Conservation (phyloP, 2,797 vertebrate species). For the Graptemys geographica region DNA sequence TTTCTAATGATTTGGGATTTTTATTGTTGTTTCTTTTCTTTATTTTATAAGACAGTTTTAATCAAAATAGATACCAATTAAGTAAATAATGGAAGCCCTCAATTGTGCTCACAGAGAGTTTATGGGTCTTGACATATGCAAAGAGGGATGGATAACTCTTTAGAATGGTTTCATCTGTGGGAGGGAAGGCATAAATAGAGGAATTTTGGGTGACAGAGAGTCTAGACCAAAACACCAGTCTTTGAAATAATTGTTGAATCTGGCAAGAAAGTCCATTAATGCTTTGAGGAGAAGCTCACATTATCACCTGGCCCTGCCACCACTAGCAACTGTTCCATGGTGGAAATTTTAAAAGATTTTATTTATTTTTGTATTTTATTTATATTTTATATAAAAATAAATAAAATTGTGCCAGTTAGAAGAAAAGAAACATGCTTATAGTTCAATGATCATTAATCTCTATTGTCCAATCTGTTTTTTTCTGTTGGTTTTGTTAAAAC, state of each 20-base stretch:
- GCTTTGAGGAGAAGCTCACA: neutral
- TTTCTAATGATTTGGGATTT: neutral
- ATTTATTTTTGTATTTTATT: too few relatives aligned
- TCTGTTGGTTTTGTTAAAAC: slow-evolving; percentile 18
- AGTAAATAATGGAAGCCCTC: slow-evolving; percentile 11
- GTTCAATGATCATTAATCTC: neutral
- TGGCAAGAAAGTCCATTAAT: neutral
- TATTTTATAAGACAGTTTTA: slow-evolving; percentile 45
- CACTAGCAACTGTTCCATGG: neutral
- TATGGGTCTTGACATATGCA: slow-evolving; percentile 4
- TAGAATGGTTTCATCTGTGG: slow-evolving; percentile 23
- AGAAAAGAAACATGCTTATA: neutral
- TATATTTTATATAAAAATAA: neutral
- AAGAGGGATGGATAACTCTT: neutral
- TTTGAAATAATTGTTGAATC: slow-evolving; percentile 35
- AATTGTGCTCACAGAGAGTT: slow-evolving; percentile 33
- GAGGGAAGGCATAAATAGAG: neutral
- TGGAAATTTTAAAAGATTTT: neutral
- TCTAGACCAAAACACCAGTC: slow-evolving; percentile 4
- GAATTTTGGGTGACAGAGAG: neutral
- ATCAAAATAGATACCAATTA: slow-evolving; percentile 16
- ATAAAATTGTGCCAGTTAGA: neutral
- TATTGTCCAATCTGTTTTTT: neutral
- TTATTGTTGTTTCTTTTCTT: slow-evolving; percentile 17
- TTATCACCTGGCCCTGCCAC: neutral